Evolutionary conservation across 2,113 vertebrate genomes (phyloP), one percentile per base, ranked within the genome.

Genomic region (Festucalex cinctus): DNA sequence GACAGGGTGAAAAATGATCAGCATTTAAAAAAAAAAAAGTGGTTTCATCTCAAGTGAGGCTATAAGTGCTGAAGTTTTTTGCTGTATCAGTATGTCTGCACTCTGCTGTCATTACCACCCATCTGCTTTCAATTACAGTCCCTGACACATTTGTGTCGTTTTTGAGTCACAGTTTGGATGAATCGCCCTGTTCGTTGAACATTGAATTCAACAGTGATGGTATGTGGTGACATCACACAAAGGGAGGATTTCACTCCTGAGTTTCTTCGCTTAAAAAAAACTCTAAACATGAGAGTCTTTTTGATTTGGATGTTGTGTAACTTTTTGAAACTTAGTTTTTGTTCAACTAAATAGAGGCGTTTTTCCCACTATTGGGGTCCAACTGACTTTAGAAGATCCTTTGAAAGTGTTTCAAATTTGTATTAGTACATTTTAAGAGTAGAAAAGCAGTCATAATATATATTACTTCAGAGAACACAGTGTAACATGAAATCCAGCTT

Each of bases 91-190:
- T 22, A 41, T 62, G 6, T 43, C 39, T 62, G 37, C 39, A 17
- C 60, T 62, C 39, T n/a, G 5, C 37, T 41, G 36, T 39, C 58
- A 60, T 60, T 39, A n/a, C 36, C 58, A 22, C 39, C 36, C 17
- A 43, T 62, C 37, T 62, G 60, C 22, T 62, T 6, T 43, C 60
- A 62, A 62, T 61, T 32, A 16, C 59, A 39, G 22, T 22, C 59
- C 39, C 36, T 39, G 58, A 13, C 17, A 36, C 35, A 37, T 62
- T 62, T 43, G 39, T 17, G 6, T 62, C n/a, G 12, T 9, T 62
- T 26, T 26, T 26, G 5, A 43, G n/a, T 9, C 22, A 26, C 37
- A 16, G 5, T 41, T 22, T 43, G 19, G 5, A 39, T 9, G 39
- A 12, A 60, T 13, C 14, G 19, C 35, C 19, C 9, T 20, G 58